Percentiles rank a stretch among this genome's conserved stretches.
phyloP scores from a whole-genome alignment of 53 echinoderm and acorn worm species.

The Paracentrotus lividus region DNA sequence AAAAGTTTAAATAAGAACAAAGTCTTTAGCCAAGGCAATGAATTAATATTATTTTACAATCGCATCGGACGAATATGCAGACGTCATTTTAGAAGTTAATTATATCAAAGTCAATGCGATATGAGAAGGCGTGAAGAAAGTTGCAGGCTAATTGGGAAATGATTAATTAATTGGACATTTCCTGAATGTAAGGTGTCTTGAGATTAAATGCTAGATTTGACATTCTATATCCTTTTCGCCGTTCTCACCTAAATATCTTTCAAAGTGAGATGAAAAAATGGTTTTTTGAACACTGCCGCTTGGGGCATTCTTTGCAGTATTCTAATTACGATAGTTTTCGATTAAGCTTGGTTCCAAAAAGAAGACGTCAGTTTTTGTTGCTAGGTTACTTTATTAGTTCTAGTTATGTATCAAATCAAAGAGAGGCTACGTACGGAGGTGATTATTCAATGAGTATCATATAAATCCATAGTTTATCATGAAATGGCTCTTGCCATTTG shows the following conservation, averaged over 20 bases:
- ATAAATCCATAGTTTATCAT: neutral
- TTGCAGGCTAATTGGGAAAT: too few relatives aligned
- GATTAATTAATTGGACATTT: too few relatives aligned
- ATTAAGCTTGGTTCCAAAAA: neutral
- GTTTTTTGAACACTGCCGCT: neutral
- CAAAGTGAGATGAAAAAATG: neutral
- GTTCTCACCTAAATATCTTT: neutral
- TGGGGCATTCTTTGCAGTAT: neutral
- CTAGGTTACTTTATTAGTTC: neutral
- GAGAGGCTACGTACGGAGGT: neutral
- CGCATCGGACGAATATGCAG: too few relatives aligned
- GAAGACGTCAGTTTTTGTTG: conserved; percentile 2
- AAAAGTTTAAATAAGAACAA: too few relatives aligned
- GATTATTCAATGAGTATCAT: conserved; percentile 9
- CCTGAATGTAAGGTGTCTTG: too few relatives aligned
- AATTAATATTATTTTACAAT: too few relatives aligned
- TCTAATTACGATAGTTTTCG: neutral
- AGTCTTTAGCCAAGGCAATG: too few relatives aligned
- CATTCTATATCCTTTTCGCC: neutral
- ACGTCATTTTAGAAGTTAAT: too few relatives aligned
- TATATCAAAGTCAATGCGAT: too few relatives aligned
- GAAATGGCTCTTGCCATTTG: neutral
- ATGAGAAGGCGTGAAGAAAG: too few relatives aligned
- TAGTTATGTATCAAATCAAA: conserved; percentile 21
- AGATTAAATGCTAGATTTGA: too few relatives aligned